These are phyloP conservation scores for Megatriorchis doriae DNA, from an alignment of 2,113 vertebrate genomes.

Conservation along the genomic window DNA sequence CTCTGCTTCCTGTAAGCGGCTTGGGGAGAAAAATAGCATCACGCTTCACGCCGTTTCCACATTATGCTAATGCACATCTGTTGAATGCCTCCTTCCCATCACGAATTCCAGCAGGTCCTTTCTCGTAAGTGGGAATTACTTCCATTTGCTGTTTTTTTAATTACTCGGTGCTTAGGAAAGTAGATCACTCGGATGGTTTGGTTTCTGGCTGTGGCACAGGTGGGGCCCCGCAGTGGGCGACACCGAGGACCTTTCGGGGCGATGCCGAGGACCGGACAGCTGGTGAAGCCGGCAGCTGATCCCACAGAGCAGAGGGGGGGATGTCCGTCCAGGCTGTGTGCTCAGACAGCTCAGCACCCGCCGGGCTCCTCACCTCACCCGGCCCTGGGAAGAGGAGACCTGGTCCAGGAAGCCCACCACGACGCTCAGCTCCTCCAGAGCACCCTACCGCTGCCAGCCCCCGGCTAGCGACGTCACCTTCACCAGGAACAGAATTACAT, in stretches of 20 bases:
- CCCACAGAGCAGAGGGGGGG: too few relatives aligned
- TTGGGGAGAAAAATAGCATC: background rate
- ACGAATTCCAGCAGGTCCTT: background rate
- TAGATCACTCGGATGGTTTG: background rate
- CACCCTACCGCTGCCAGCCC: rapidly evolving
- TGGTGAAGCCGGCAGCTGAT: background rate
- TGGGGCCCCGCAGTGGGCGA: rapidly evolving
- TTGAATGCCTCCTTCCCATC: background rate
- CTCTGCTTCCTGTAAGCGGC: background rate
- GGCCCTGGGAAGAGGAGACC: background rate
- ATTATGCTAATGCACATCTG: slow-evolving; percentile 38
- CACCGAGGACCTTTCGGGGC: background rate
- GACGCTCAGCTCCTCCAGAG: background rate
- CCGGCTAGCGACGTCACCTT: rapidly evolving
- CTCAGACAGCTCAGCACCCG: background rate
- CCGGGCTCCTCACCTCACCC: rapidly evolving
- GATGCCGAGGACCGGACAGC: rapidly evolving
- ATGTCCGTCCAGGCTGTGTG: rapidly evolving
- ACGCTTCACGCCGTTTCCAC: background rate
- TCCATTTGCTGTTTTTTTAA: background rate
- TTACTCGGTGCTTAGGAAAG: background rate
- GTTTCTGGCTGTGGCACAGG: background rate
- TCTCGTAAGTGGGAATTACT: background rate
- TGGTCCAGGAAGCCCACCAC: background rate
- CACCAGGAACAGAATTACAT: background rate